Conservation (phyloP, 2,797 vertebrate species). For the Manis javanica region DNA sequence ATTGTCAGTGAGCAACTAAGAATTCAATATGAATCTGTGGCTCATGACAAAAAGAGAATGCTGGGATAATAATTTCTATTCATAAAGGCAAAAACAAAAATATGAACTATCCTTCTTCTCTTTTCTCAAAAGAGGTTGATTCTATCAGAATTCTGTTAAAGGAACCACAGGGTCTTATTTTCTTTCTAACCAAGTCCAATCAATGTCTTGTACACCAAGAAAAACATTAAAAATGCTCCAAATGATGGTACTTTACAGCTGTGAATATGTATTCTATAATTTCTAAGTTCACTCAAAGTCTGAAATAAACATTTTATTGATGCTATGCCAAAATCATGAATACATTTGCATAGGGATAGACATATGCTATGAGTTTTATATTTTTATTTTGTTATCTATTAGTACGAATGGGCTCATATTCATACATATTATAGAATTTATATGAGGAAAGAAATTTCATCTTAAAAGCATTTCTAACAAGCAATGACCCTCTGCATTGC, state of each 20-base stretch:
- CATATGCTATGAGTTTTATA: background rate
- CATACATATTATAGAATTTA: background rate
- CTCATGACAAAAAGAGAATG: background rate
- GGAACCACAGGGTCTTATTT: background rate
- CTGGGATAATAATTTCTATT: background rate
- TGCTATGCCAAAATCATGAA: background rate
- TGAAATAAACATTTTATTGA: slow-evolving; percentile 47
- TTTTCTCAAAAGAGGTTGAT: background rate
- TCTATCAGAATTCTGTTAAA: background rate
- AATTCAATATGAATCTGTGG: background rate
- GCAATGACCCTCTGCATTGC: background rate
- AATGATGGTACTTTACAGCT: background rate
- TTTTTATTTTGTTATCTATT: slow-evolving; percentile 37
- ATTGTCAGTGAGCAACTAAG: background rate
- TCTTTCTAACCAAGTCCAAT: background rate
- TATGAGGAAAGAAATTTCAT: background rate
- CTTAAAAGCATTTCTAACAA: background rate
- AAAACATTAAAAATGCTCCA: background rate
- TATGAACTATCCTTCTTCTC: background rate
- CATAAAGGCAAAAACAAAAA: background rate
- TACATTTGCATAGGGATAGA: background rate
- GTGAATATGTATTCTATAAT: background rate
- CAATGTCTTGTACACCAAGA: background rate
- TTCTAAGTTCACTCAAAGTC: background rate
- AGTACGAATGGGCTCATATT: background rate